Evolutionary conservation across 2,113 vertebrate genomes (phyloP).

Genomic region (Tetrao urogallus): DNA sequence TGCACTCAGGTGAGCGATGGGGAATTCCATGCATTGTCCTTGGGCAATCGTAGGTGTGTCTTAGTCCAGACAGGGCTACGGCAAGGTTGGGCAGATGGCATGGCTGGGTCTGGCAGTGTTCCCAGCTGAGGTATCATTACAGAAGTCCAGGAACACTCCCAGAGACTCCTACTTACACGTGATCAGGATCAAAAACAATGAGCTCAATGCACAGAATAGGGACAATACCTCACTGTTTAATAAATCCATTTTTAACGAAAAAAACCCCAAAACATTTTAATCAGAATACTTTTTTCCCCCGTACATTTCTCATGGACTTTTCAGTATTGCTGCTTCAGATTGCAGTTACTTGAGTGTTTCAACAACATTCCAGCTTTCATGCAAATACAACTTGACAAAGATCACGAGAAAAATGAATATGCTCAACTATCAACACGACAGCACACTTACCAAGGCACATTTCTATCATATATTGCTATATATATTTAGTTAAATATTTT

Average conservation of each 20-base stretch:
- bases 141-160: neutral
- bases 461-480: fast-evolving
- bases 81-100: neutral
- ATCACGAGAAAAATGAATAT: neutral
- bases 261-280: neutral
- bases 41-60: neutral
- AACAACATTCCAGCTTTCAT: neutral
- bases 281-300: neutral
- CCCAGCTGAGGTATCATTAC: neutral
- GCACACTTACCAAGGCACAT: neutral
- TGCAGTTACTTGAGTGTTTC: neutral
- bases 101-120: neutral
- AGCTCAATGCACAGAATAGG: neutral
- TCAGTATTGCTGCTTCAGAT: neutral
- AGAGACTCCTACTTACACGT: neutral
- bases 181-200: neutral
- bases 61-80: neutral
- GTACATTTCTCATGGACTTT: neutral
- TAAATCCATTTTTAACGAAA: neutral
- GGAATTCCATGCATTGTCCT: neutral
- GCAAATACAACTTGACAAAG: neutral
- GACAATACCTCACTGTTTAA: neutral
- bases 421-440: neutral
- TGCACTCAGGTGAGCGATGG: neutral
- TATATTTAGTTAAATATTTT: neutral